A percentile compares a stretch with the other conserved stretches of the same genome.
These are phyloP conservation scores for Aporophyla lueneburgensis DNA, from an alignment of 2,888 invertebrate genomes.

Conservation along the genomic window DNA sequence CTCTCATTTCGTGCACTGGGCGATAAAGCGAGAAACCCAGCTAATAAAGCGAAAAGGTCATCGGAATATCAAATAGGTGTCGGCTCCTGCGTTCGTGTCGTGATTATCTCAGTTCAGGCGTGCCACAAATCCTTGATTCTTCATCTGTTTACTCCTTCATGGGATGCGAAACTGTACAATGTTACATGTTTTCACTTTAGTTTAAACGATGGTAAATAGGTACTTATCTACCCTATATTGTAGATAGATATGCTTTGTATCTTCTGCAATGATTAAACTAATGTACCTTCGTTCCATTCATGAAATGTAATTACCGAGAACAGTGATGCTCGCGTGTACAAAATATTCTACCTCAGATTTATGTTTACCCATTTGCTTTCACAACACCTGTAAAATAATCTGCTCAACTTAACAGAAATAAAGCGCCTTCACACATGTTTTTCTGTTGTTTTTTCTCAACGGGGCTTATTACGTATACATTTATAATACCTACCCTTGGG, in stretches of 20 bases:
- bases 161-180: slow-evolving; percentile 18
- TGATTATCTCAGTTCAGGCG: slow-evolving; percentile 50
- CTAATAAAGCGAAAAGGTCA: slow-evolving; percentile 48
- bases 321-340: not conserved
- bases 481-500: slow-evolving; percentile 34
- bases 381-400: slow-evolving; percentile 37
- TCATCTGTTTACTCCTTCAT: slow-evolving; percentile 39
- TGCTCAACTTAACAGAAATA: slow-evolving; percentile 33
- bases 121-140: slow-evolving; percentile 46
- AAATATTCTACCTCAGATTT: slow-evolving; percentile 16
- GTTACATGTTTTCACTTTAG: not conserved
- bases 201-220: not conserved
- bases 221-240: not conserved
- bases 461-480: slow-evolving; percentile 45
- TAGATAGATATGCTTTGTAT: not conserved
- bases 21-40: slow-evolving; percentile 33
- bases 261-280: not conserved
- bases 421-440: slow-evolving; percentile 25
- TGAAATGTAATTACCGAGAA: not conserved
- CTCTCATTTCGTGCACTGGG: slow-evolving; percentile 38
- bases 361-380: slow-evolving; percentile 30
- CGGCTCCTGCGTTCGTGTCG: slow-evolving; percentile 23
- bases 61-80: slow-evolving; percentile 60
- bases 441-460: slow-evolving; percentile 37
- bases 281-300: not conserved